A percentile compares a stretch with the other conserved stretches of the same genome.
phyloP scores from a whole-genome alignment of 2,113 vertebrate species.

The Neogale vison region DNA sequence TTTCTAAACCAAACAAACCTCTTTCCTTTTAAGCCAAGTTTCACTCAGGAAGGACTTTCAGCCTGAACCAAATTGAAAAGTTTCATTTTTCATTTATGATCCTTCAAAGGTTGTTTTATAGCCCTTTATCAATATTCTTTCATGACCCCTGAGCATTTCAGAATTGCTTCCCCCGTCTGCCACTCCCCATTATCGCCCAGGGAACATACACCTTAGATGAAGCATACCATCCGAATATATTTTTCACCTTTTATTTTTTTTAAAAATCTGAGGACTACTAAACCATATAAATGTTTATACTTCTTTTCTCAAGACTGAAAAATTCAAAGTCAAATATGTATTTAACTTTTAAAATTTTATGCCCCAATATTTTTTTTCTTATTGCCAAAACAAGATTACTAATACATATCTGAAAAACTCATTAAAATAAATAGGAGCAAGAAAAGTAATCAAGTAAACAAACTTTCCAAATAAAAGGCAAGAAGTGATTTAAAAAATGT shows the following conservation, averaged over 20 bases:
- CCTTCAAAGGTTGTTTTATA: not conserved
- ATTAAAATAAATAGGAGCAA: not conserved
- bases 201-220: accelerated
- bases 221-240: not conserved
- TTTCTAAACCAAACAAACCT: not conserved
- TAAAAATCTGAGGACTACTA: not conserved
- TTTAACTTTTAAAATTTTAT: not conserved
- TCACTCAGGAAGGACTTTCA: not conserved
- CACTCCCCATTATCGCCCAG: not conserved
- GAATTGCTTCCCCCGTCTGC: not conserved
- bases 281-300: not conserved
- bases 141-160: not conserved
- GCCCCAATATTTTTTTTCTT: not conserved
- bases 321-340: not conserved
- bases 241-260: not conserved
- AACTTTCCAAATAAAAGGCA: not conserved
- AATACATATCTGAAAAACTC: not conserved
- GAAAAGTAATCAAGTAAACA: not conserved
- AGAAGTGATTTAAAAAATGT: not conserved
- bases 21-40: not conserved
- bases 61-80: not conserved
- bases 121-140: not conserved
- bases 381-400: not conserved
- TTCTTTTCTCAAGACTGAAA: not conserved
- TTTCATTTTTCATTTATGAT: not conserved